Conservation (phyloP, 2,113 vertebrate genomes). For the Pristiophorus japonicus region DNA sequence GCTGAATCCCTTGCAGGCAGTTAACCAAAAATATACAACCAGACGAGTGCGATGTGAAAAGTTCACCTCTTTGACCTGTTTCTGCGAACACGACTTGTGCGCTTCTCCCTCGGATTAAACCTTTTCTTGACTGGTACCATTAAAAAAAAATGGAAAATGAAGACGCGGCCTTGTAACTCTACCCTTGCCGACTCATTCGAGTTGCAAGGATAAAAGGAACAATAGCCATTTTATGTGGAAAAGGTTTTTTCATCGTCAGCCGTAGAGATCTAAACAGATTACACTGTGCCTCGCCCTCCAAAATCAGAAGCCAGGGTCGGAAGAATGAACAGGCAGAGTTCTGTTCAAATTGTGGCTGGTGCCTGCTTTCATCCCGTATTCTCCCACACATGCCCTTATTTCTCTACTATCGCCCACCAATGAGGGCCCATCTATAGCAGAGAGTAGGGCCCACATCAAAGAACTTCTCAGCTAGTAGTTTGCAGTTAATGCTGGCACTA, state of each 20-base stretch:
- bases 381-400: slow-evolving; percentile 79
- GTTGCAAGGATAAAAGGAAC: slow-evolving; percentile 54
- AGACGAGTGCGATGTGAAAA: not conserved
- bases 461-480: slow-evolving; percentile 75
- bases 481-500: slow-evolving; percentile 84
- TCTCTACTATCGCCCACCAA: slow-evolving; percentile 74
- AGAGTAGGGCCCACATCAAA: slow-evolving; percentile 84
- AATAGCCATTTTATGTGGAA: slow-evolving; percentile 56
- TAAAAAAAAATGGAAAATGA: slow-evolving; percentile 30
- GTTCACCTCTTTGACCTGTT: not conserved
- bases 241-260: slow-evolving; percentile 57
- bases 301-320: slow-evolving; percentile 72
- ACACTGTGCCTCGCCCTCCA: slow-evolving; percentile 58
- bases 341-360: slow-evolving; percentile 78
- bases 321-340: slow-evolving; percentile 75
- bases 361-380: slow-evolving; percentile 82
- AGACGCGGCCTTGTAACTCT: slow-evolving; percentile 28
- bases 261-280: slow-evolving; percentile 50
- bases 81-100: not conserved
- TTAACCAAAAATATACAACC: not conserved
- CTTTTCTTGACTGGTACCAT: not conserved
- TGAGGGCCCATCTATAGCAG: slow-evolving; percentile 67
- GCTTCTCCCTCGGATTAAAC: not conserved
- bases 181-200: slow-evolving; percentile 49
- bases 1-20: not conserved